Evolutionary conservation across 2,888 invertebrate genomes (phyloP).

Genomic region (Steinernema scapterisci): DNA sequence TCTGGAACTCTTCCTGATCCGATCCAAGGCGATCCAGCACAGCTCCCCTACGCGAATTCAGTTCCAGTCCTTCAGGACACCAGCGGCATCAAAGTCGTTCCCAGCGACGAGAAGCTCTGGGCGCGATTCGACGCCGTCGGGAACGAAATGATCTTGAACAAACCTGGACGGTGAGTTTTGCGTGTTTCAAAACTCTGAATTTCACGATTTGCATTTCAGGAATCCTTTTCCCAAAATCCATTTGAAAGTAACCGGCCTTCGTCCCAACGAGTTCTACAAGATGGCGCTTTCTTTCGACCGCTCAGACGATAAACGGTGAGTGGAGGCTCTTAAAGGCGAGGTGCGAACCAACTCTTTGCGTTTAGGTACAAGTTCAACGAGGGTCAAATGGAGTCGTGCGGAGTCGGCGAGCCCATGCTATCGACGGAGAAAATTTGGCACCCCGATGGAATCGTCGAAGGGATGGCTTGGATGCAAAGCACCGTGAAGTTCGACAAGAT

Average conservation of each 20-base stretch:
- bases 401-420: constrained; percentile 4
- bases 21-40: background rate
- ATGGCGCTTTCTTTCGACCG: constrained; percentile 16
- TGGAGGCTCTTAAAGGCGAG: background rate
- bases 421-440: background rate
- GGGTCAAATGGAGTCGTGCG: constrained; percentile 4
- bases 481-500: constrained; percentile 13
- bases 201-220: background rate
- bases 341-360: background rate
- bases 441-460: background rate
- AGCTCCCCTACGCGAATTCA: background rate
- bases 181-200: background rate
- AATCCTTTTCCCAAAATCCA: constrained; percentile 29
- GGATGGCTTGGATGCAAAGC: background rate
- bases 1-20: background rate
- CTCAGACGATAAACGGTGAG: background rate
- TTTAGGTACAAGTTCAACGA: constrained; percentile 23
- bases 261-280: constrained; percentile 4
- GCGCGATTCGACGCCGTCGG: background rate
- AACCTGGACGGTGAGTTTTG: background rate
- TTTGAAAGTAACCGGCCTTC: background rate
- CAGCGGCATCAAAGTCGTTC: background rate
- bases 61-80: background rate
- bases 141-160: constrained; percentile 20
- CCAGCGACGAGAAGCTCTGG: background rate